Evolutionary conservation across 2,113 vertebrate genomes (phyloP), one percentile per base, ranked within the genome.

Genomic region (Hippocampus abdominalis): DNA sequence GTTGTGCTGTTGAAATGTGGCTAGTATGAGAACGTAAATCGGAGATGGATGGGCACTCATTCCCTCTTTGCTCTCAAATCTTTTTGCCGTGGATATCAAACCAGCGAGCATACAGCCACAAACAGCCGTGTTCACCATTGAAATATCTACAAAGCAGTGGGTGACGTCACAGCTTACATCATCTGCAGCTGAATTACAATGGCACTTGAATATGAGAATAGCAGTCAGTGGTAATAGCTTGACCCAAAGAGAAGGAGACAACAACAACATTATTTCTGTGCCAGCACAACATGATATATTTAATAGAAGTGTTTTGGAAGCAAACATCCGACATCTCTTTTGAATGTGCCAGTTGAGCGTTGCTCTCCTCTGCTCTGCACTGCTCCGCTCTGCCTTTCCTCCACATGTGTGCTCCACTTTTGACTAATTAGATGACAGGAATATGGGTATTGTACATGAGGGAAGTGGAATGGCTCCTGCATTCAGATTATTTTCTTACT

Each of bases 361-460:
- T 72, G 46, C 62, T 77, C 57, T 46, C 8, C 44, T 72, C 49
- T 53, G 29, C 53, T 73, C 63, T 59, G 39, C 21, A 64, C 20
- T 21, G 39, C 9, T 64, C 5, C 23, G 9, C 36, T 23, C 3
- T 65, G 63, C 44, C 23, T 56, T 39, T 39, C 48, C 48, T 69
- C 68, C 74, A 74, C 73, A 71, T 70, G 78, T 79, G 79, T 64
- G 61, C 48, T 72, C 77, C 46, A 23, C 63, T 69, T 78, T 71
- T 36, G 65, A 73, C 80, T 86, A 87, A 83, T 80, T 73, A 84
- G 81, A 73, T 83, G 81, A 82, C 76, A 80, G 81, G 81, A 88
- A 87, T 81, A 80, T 80, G 81, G 70, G 67, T 73, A 81, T 44
- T 64, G 67, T 69, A 73, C 69, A 72, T 51, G 70, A 70, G 81